Conservation (phyloP, 2,797 vertebrate species). For the Hydrolagus colliei region DNA sequence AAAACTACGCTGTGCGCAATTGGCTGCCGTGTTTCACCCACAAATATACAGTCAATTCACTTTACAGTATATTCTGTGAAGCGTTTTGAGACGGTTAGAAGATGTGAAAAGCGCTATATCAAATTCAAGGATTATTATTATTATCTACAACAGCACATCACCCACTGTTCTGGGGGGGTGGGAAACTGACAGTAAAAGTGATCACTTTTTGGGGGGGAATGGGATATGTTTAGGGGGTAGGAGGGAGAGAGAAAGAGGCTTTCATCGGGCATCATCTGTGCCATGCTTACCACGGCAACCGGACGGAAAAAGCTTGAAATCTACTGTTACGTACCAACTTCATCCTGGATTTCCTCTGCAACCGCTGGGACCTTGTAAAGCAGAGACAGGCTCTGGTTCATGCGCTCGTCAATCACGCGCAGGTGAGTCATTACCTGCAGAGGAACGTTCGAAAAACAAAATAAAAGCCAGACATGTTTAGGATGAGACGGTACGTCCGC, state of each 20-base stretch:
- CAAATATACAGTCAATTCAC: too few relatives aligned
- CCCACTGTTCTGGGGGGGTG: too few relatives aligned
- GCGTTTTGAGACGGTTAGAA: too few relatives aligned
- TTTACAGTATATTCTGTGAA: too few relatives aligned
- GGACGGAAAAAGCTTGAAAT: not conserved
- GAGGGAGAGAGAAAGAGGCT: too few relatives aligned
- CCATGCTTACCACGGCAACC: too few relatives aligned
- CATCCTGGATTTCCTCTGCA: slow-evolving; percentile 90
- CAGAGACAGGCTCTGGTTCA: slow-evolving; percentile 94
- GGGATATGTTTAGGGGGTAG: too few relatives aligned
- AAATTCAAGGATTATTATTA: not conserved
- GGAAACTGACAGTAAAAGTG: too few relatives aligned
- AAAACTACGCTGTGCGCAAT: too few relatives aligned
- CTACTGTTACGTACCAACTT: slow-evolving; percentile 76
- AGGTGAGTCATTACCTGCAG: slow-evolving; percentile 89
- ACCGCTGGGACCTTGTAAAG: slow-evolving; percentile 93
- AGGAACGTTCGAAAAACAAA: slow-evolving; percentile 28
- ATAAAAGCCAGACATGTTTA: slow-evolving; percentile 10
- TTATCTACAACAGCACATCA: not conserved
- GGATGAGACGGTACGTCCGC: not conserved
- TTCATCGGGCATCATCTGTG: too few relatives aligned
- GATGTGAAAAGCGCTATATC: too few relatives aligned
- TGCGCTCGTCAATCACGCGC: slow-evolving; percentile 91
- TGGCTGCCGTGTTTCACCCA: not conserved
- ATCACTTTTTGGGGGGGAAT: too few relatives aligned